Evolutionary conservation across 2,113 vertebrate genomes (phyloP), one percentile per base, ranked within the genome.

Genomic region (Sebastes schlegelii): DNA sequence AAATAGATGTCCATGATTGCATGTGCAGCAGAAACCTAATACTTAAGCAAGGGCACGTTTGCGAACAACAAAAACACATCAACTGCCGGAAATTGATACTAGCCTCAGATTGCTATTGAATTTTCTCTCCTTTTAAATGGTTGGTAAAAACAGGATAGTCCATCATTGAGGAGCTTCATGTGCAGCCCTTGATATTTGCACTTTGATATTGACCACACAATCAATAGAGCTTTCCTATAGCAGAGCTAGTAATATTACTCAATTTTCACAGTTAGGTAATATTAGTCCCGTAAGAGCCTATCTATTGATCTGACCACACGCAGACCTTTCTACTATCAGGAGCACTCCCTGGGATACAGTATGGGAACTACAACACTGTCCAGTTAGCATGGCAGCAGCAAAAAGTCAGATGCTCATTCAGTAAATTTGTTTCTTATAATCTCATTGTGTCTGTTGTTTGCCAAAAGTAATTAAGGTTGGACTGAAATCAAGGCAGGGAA

Each of bases 191-290:
- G 87, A 90, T 91, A 92, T 91, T 90, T 91, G 73, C 83, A 90
- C 87, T 91, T 91, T 90, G 79, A 90, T 88, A 93, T 88, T 94
- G 92, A 92, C 90, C 89, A 86, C 86, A 84, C 64, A 90, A 93
- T 94, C 93, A 86, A 94, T 94, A 92, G 71, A 87, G 85, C 85
- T 88, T 92, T 90, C 86, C 87, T 90, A 86, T 90, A 80, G 87
- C 81, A 69, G 67, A 74, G 84, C 71, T 77, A 52, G 84, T 92
- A 92, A 95, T 94, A 95, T 94, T 93, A 90, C 92, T 94, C 61
- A 78, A 87, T 93, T 94, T 95, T 92, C 68, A 67, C 90, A 91
- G 90, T 91, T 93, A 87, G 89, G 90, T 90, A 89, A 91, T 90
- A 89, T 92, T 94, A 92, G 85, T 93, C 90, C 79, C 69, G 57